Percentiles rank a stretch among this genome's conserved stretches.
phyloP scores from a whole-genome alignment of 2,888 invertebrate species.

The Schizaphis graminum region DNA sequence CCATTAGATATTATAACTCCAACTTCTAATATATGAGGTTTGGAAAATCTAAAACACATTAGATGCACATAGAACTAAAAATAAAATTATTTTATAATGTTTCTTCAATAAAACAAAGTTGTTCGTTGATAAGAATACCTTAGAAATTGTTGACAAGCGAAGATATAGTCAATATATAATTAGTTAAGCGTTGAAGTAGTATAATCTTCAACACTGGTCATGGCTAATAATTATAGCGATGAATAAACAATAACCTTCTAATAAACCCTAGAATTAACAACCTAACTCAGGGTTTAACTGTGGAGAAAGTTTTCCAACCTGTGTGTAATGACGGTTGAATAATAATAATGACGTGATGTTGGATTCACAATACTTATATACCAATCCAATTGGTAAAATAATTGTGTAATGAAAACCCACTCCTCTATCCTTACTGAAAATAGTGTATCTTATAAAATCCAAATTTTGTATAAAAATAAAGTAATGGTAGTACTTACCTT shows the following conservation, averaged over 20 bases:
- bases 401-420: conserved; percentile 59
- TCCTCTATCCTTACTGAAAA: conserved; percentile 58
- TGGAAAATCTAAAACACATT: conserved; percentile 62
- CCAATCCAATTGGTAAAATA: conserved; percentile 58
- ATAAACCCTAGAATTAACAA: conserved; percentile 55
- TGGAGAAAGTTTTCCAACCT: conserved; percentile 49
- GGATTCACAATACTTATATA: conserved; percentile 53
- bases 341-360: conserved; percentile 54
- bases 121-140: conserved; percentile 58
- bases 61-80: conserved; percentile 62
- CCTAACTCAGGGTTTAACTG: conserved; percentile 60
- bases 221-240: conserved; percentile 28
- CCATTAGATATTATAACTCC: conserved; percentile 56
- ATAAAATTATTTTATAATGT: conserved; percentile 52
- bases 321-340: conserved; percentile 53
- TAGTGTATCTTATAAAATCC: conserved; percentile 56
- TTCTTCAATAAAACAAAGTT: conserved; percentile 38
- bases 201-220: conserved; percentile 53
- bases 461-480: conserved; percentile 16
- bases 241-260: conserved; percentile 45
- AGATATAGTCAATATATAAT: conserved; percentile 49
- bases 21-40: conserved; percentile 59
- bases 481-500: conserved; percentile 45
- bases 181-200: conserved; percentile 52
- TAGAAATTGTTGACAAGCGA: conserved; percentile 43